These are phyloP conservation scores for Margarornis squamiger DNA, from an alignment of 2,797 vertebrate species.

Conservation along the genomic window DNA sequence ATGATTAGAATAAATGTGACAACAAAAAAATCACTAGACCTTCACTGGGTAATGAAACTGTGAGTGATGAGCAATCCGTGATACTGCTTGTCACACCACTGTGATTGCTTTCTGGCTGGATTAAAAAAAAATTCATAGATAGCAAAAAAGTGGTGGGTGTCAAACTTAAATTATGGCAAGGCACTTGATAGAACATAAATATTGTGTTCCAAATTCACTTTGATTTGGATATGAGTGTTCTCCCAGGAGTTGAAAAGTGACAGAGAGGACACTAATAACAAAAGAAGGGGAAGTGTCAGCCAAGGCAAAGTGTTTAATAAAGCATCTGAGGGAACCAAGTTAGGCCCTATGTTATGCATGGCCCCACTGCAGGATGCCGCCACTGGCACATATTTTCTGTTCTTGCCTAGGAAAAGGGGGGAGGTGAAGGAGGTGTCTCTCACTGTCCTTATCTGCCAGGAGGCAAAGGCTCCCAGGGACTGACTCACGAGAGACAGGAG, in stretches of 20 bases:
- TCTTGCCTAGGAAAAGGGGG: neutral
- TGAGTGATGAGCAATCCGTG: neutral
- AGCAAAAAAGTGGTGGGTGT: neutral
- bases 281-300: neutral
- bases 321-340: neutral
- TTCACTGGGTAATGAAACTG: conserved; percentile 37
- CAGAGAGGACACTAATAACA: neutral
- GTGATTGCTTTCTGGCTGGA: conserved; percentile 13
- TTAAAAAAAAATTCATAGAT: neutral
- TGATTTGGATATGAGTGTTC: neutral
- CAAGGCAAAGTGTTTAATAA: neutral
- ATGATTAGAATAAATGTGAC: neutral
- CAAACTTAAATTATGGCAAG: neutral
- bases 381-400: neutral
- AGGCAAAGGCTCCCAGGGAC: neutral
- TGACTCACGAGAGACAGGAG: neutral
- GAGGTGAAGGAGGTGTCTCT: neutral
- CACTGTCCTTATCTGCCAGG: fast-evolving
- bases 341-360: neutral
- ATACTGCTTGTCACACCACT: neutral
- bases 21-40: neutral
- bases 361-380: neutral
- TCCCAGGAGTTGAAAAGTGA: neutral
- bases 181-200: neutral
- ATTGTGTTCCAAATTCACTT: neutral